Base-by-base conservation (phyloP, 2,888 invertebrate species). In the Blomia tropicalis region DNA sequence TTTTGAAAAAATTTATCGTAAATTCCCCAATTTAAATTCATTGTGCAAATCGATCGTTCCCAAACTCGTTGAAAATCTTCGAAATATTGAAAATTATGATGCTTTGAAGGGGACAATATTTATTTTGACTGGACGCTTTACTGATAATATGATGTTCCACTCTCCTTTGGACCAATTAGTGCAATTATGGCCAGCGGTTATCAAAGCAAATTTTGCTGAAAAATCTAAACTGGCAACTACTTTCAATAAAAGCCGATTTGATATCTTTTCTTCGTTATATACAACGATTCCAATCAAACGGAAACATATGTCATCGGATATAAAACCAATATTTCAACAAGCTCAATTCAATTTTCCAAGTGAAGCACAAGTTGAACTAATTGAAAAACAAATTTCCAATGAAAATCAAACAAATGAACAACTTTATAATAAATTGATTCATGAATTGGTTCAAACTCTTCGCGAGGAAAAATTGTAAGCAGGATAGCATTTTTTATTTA, bases 151-250 rank as follows among this genome's bases (percentile, higher is more conserved):
- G 5, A 74, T 83, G 1, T 79, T 82, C 11, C 80, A 83, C 69
- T 82, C 83, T 66, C 83, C 87, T 72, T 92, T 89, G 88, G 77
- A 80, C 5, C 78, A 82, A 2, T 76, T 85, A 22, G 74, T 77
- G 43, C 75, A 79, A 29, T 72, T 91, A 0, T 90, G 90, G 88
- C 85, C 87, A 0, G 81, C 84, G 1, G 71, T 92, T 23, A 77
- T 89, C 0, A 78, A 79, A 63, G 83, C 87, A 0, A 82, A 83
- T 66, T 82, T 87, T 56, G 87, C 87, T 2, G 91, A 92, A 71
- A 90, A 91, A 71, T 83, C 83, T 1, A 85, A 84, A 44, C 83
- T 89, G 59, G 81, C 85, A 58, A 70, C 71, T 25, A 71, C 77
- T 17, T 68, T 79, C 66, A 74, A 75, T 23, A 4, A 32, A n/a